phyloP scores from a whole-genome alignment of 2,797 vertebrate genomes.

The Smutsia gigantea region DNA sequence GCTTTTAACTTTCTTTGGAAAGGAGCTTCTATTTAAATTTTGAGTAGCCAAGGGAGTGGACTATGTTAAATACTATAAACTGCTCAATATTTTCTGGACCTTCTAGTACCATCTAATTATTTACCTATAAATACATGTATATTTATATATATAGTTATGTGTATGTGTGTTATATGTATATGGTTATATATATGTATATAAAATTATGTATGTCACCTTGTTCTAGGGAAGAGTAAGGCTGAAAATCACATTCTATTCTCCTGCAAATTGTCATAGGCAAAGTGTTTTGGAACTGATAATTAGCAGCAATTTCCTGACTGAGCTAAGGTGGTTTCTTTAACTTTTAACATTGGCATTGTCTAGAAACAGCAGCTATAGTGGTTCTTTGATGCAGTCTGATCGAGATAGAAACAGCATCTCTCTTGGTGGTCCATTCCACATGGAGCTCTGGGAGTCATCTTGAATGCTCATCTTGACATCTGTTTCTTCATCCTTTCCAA shows the following conservation, averaged over 20 bases:
- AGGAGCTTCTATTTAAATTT: neutral
- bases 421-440: neutral
- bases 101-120: neutral
- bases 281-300: neutral
- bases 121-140: neutral
- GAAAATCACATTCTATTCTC: neutral
- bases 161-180: neutral
- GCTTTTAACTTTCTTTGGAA: neutral
- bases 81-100: neutral
- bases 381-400: neutral
- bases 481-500: neutral
- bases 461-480: neutral
- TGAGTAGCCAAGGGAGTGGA: neutral
- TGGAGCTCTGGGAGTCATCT: neutral
- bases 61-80: neutral
- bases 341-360: neutral
- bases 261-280: neutral
- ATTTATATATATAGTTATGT: fast-evolving
- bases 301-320: neutral
- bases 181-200: neutral
- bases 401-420: neutral
- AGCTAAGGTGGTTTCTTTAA: neutral
- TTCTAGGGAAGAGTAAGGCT: neutral
- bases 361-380: neutral
- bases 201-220: neutral